Evolutionary conservation across 2,888 invertebrate species (phyloP).

Genomic region (Synergus umbraculus): DNA sequence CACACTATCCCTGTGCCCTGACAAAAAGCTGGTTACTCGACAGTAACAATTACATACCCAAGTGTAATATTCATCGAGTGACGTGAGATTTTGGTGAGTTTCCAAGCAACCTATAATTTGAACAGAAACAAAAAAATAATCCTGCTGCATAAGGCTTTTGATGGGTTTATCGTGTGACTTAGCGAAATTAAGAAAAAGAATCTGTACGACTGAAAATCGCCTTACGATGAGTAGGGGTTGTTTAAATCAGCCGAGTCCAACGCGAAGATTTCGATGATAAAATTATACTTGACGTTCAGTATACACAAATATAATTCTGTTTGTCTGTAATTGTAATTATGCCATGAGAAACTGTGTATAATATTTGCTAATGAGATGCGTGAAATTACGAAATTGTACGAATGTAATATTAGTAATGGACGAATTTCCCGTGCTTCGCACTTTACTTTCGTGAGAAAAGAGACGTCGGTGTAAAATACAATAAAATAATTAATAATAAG

Average conservation of each 20-base stretch:
- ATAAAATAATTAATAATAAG: neutral
- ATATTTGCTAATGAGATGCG: constrained; percentile 39
- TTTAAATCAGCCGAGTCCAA: constrained; percentile 35
- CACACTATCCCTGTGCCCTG: constrained; percentile 77
- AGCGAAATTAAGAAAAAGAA: constrained; percentile 10
- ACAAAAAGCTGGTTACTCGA: constrained; percentile 75
- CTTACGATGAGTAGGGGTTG: constrained; percentile 43
- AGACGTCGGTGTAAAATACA: constrained; percentile 17
- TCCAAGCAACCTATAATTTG: constrained; percentile 54
- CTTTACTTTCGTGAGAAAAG: neutral
- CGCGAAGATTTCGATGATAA: constrained; percentile 42
- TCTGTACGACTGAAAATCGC: constrained; percentile 50
- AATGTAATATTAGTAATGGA: neutral
- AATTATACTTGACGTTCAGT: constrained; percentile 39
- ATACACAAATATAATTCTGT: constrained; percentile 40
- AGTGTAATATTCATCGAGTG: constrained; percentile 73
- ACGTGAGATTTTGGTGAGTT: constrained; percentile 70
- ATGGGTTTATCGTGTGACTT: neutral
- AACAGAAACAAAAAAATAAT: constrained; percentile 50
- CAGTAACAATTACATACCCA: constrained; percentile 73
- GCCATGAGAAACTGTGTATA: constrained; percentile 39
- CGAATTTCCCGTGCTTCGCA: neutral
- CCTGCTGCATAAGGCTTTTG: constrained; percentile 37
- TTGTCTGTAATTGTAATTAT: constrained; percentile 43
- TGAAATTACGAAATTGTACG: constrained; percentile 7